Percentiles rank a stretch among this genome's conserved stretches.
phyloP scores from a whole-genome alignment of 2,113 vertebrate species.

The Ursus arctos region DNA sequence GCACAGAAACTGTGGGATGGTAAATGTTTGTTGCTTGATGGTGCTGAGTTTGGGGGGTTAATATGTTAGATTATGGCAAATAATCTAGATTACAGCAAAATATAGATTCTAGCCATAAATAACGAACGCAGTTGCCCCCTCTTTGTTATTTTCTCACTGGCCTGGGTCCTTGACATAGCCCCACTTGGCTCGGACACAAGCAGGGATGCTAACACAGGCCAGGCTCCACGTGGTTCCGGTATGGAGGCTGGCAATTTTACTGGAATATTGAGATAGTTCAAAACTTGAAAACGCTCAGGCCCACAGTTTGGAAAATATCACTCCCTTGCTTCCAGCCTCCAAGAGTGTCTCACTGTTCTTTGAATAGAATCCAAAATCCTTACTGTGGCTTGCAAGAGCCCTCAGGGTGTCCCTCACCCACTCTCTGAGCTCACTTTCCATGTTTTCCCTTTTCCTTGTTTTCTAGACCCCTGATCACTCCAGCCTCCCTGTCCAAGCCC shows the following conservation, averaged over 20 bases:
- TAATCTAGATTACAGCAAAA: too few relatives aligned
- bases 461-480: not conserved
- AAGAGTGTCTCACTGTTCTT: not conserved
- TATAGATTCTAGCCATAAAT: too few relatives aligned
- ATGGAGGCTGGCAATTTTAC: not conserved
- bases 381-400: not conserved
- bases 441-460: not conserved
- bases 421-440: not conserved
- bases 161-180: not conserved
- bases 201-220: not conserved
- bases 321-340: not conserved
- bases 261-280: not conserved
- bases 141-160: not conserved
- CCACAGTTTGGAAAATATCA: not conserved
- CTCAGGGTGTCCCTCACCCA: too few relatives aligned
- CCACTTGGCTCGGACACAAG: not conserved
- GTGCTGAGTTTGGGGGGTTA: not conserved
- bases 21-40: not conserved
- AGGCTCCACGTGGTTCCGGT: not conserved
- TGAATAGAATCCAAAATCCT: not conserved
- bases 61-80: too few relatives aligned
- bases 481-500: not conserved
- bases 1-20: not conserved
- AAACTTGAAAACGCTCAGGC: not conserved
- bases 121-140: not conserved